Evolutionary conservation across 2,113 vertebrate genomes (phyloP).

Genomic region (Pituophis catenifer): DNA sequence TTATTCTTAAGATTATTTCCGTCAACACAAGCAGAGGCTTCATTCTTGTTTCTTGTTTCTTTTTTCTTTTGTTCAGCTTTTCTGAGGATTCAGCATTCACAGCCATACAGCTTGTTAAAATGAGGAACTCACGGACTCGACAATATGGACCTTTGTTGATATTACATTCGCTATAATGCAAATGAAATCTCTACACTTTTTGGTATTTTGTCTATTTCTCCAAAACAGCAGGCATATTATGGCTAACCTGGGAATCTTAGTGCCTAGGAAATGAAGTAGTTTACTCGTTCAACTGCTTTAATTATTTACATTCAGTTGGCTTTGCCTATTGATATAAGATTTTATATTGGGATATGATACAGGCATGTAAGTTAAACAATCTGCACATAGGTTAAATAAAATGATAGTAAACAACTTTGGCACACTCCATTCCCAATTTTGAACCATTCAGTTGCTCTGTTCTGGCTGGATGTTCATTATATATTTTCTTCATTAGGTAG

Average conservation of each 20-base stretch:
- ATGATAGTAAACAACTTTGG: neutral
- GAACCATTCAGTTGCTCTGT: neutral
- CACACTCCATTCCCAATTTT: neutral
- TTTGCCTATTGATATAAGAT: neutral
- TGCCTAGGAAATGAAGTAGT: neutral
- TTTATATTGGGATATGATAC: too few relatives aligned
- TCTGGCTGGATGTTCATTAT: neutral
- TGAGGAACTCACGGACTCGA: neutral
- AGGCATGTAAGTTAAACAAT: neutral
- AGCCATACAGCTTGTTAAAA: neutral
- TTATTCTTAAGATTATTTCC: neutral
- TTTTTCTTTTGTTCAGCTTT: neutral
- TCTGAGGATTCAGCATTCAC: neutral
- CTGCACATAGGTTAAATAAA: neutral
- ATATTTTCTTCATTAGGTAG: neutral
- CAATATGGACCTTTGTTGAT: neutral
- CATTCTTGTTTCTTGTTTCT: neutral
- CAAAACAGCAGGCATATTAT: neutral
- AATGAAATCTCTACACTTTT: neutral
- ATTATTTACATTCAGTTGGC: neutral
- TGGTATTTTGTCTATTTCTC: neutral
- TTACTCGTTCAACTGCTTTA: neutral
- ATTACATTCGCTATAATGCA: neutral
- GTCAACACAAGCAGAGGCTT: neutral
- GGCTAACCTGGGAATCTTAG: neutral